These are phyloP conservation scores for Lepilemur ruficaudatus DNA, from an alignment of 2,797 vertebrate species.

Conservation along the genomic window DNA sequence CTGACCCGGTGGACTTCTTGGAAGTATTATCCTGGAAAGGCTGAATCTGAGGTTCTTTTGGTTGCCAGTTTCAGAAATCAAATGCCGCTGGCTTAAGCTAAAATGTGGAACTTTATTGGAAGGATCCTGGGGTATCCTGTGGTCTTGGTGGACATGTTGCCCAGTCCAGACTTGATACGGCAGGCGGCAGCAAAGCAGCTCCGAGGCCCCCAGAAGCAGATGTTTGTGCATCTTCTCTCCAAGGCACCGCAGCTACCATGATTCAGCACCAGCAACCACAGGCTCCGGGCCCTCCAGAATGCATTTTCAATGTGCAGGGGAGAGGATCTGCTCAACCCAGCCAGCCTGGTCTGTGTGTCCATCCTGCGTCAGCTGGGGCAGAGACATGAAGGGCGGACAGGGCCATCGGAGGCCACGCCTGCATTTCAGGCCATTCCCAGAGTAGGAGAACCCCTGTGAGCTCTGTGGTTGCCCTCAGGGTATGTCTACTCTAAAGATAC, in stretches of 20 bases:
- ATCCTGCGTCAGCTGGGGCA: background rate
- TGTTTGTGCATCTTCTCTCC: background rate
- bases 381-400: background rate
- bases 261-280: background rate
- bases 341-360: background rate
- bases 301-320: background rate
- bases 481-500: background rate
- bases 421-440: background rate
- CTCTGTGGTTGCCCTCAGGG: background rate
- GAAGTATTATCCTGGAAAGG: background rate
- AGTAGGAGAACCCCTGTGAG: background rate
- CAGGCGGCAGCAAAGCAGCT: background rate
- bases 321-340: background rate
- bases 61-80: background rate
- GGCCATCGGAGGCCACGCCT: background rate
- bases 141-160: background rate
- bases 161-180: background rate
- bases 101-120: background rate
- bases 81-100: background rate
- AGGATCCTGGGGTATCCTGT: background rate
- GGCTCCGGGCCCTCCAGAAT: background rate
- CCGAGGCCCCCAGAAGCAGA: background rate
- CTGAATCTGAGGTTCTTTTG: background rate
- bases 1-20: background rate
- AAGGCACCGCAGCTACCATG: background rate